Evolutionary conservation across 2,797 vertebrate species (phyloP).

Genomic region (Phyllotis vaccarum): DNA sequence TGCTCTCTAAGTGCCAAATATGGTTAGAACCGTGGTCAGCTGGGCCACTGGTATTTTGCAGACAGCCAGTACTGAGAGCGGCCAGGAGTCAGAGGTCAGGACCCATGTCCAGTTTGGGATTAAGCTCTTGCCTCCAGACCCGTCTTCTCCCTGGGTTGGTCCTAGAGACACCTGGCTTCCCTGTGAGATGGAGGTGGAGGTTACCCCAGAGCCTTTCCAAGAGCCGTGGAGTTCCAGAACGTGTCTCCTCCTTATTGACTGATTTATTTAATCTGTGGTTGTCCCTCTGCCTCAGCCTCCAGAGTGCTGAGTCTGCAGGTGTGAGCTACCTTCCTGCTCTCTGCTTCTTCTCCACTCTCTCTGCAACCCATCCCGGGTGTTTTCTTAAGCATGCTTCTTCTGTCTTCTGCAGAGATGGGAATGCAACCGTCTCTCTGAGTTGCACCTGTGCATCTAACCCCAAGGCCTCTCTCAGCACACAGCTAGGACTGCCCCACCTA

Average conservation of each 20-base stretch:
- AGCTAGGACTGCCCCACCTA: rapidly evolving
- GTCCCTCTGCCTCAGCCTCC: too few species aligned
- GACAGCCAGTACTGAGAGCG: background rate
- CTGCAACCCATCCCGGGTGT: background rate
- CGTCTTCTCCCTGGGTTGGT: background rate
- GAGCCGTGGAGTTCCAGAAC: too few species aligned
- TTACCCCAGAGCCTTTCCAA: background rate
- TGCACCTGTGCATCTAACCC: background rate
- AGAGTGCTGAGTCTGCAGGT: background rate
- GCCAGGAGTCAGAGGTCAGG: background rate
- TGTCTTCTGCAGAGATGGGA: background rate
- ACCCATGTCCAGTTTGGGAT: background rate
- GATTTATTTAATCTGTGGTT: background rate
- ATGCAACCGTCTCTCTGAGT: background rate
- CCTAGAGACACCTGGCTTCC: background rate
- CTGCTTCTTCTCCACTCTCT: background rate
- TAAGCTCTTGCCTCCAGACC: background rate
- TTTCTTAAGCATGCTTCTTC: background rate
- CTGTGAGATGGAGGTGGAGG: too few species aligned
- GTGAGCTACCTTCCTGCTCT: background rate
- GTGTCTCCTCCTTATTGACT: background rate
- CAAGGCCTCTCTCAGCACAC: background rate
- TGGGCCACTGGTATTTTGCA: background rate
- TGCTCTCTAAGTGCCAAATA: background rate
- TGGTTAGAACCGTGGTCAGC: background rate